Conservation (phyloP, 2,888 invertebrate species). For the Rotaria sp. region DNA sequence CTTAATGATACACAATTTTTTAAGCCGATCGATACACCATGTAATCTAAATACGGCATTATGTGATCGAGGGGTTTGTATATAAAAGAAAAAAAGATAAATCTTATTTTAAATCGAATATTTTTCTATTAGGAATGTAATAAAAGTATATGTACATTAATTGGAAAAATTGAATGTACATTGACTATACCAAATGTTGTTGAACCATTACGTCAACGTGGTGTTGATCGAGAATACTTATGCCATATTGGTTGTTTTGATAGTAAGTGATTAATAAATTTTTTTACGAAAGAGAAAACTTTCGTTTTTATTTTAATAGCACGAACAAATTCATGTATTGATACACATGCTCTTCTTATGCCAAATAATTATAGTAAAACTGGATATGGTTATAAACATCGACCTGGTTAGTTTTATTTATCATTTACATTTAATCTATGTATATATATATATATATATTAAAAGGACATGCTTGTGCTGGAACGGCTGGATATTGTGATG, state of each 20-base stretch:
- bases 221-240: slow-evolving; percentile 63
- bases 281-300: not conserved
- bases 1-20: slow-evolving; percentile 62
- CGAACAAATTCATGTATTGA: slow-evolving; percentile 3
- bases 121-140: not conserved
- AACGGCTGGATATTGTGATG: slow-evolving; percentile 95
- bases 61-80: slow-evolving; percentile 82
- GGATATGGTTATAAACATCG: slow-evolving; percentile 24
- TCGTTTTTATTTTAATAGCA: not conserved
- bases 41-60: slow-evolving; percentile 87
- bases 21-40: slow-evolving; percentile 81
- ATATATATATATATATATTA: not conserved
- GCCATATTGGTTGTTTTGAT: slow-evolving; percentile 78
- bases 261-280: not conserved
- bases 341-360: not conserved
- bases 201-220: slow-evolving; percentile 71
- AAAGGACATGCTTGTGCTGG: slow-evolving; percentile 95
- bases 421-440: not conserved
- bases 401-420: not conserved
- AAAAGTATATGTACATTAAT: slow-evolving; percentile 41
- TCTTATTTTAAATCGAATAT: no score
- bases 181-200: not conserved
- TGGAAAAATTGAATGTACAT: not conserved
- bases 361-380: not conserved
- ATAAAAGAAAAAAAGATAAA: not conserved